Base-by-base conservation (phyloP, 2,797 vertebrate genomes). In the Hafferia zeledoni region DNA sequence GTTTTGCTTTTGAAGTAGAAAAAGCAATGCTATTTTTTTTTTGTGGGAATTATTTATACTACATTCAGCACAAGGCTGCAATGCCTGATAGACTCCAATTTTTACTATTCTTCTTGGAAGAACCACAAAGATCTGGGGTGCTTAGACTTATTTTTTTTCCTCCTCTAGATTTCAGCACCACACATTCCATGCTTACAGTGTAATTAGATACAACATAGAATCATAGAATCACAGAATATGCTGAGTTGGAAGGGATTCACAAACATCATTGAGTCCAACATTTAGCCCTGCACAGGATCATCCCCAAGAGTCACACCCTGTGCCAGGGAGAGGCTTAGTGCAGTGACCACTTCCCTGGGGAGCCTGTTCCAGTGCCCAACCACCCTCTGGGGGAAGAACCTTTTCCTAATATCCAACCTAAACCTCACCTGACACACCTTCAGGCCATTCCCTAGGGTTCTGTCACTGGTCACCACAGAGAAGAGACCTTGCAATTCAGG, bases 81-180 rank as follows among this genome's bases (percentile, higher is more conserved):
- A 17, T 49, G 25, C 19, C 37, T 1, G 0, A 13, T 22, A 14
- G 9, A 61, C 20, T 27, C 10, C 9, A 41, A 3, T 46, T 31
- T 85, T 72, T 85, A 33, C 17, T 44, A 5, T 8, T 79, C 24
- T 35, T 69, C 3, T 68, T 69, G 8, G 15, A 72, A 71, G n/a
- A 64, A 50, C 35, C 24, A 28, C 39, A 68, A 27, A 83, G 23
- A 31, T 33, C 8, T n/a, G 55, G 9, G 6, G 1, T 49, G 5
- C 17, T 43, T 53, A 35, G 19, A 18, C 1, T 28, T 46, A 8
- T 7, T 28, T 64, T 63, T 50, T 13, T 22, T 1, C 5, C 4
- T 37, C 12, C 64, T 71, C 63, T 69, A 37, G 13, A 37, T 76
- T 72, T 61, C 27, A 71, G 27, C 17, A 59, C 13, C 24, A 23